phyloP scores from a whole-genome alignment of 2,113 vertebrate species.

The Chionodraco myersi region DNA sequence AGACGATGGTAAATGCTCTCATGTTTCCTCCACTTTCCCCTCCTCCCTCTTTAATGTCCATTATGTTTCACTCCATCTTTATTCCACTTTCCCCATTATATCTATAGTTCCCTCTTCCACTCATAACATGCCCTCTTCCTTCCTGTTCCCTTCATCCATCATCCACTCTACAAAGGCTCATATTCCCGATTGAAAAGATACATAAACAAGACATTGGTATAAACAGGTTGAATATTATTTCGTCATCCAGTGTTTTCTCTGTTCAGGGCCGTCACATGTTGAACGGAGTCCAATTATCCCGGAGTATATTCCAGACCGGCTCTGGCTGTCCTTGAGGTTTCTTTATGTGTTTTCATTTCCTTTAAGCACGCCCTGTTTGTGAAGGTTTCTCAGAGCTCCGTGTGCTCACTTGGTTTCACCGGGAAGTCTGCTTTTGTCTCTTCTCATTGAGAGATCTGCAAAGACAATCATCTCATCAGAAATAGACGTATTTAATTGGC shows the following conservation, averaged over 20 bases:
- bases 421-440: no score
- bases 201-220: background rate
- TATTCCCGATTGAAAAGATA: no score
- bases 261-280: background rate
- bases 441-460: background rate
- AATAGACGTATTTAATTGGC: background rate
- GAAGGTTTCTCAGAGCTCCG: background rate
- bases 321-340: background rate
- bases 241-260: background rate
- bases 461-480: background rate
- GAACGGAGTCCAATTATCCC: background rate
- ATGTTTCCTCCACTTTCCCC: background rate
- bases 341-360: background rate
- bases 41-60: background rate
- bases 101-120: no score
- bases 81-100: no score
- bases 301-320: background rate
- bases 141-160: no score
- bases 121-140: no score
- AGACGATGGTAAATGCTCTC: slow-evolving; percentile 15
- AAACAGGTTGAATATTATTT: background rate
- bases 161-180: no score
- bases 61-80: no score
- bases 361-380: background rate
- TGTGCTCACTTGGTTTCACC: no score